Percentiles rank a stretch among this genome's conserved stretches.
phyloP scores from a whole-genome alignment of 2,113 vertebrate species.

The Ceyx cyanopectus region DNA sequence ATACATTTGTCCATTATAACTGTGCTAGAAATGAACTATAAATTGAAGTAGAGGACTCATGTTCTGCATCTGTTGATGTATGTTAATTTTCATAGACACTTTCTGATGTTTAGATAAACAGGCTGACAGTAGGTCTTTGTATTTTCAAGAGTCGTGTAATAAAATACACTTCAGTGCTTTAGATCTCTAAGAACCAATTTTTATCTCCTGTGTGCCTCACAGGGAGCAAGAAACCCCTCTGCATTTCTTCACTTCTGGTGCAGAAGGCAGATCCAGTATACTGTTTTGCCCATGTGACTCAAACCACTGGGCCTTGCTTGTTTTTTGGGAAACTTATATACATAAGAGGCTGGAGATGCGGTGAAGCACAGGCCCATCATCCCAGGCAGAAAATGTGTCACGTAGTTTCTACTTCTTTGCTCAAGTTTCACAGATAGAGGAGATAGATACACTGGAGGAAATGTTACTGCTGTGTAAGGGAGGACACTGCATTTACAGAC shows the following conservation, averaged over 20 bases:
- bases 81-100: neutral
- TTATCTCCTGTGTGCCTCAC: neutral
- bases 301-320: neutral
- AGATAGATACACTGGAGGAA: neutral
- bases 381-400: neutral
- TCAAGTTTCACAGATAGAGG: neutral
- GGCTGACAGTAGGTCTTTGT: neutral
- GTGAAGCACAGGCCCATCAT: neutral
- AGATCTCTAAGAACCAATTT: neutral
- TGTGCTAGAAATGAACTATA: neutral
- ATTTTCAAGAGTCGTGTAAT: neutral
- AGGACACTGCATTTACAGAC: neutral
- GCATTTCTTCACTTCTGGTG: neutral
- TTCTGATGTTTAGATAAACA: neutral
- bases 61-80: neutral
- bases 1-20: neutral
- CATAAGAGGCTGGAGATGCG: neutral
- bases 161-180: neutral
- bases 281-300: neutral
- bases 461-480: neutral
- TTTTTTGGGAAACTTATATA: neutral
- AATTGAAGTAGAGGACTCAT: neutral
- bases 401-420: neutral
- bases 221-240: neutral
- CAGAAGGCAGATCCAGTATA: neutral